A percentile compares a stretch with the other conserved stretches of the same genome.
These are phyloP conservation scores for Pyrocoelia pectoralis DNA, from an alignment of 2,888 invertebrate species.

Conservation along the genomic window DNA sequence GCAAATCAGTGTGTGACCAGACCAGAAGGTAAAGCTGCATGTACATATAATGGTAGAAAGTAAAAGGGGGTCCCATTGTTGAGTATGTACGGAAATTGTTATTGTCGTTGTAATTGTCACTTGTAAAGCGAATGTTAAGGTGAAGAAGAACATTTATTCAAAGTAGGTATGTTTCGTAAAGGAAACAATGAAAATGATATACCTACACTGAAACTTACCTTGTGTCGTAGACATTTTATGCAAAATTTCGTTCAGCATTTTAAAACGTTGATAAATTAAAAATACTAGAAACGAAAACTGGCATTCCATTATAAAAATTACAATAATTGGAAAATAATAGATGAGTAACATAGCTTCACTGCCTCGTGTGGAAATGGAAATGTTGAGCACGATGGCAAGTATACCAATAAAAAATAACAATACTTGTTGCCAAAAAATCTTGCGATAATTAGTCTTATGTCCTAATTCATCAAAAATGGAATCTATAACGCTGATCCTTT, in stretches of 20 bases:
- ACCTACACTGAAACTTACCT: not conserved
- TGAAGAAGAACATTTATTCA: no score
- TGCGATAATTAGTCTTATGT: slow-evolving; percentile 19
- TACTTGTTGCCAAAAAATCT: slow-evolving; percentile 25
- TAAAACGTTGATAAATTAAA: slow-evolving; percentile 26
- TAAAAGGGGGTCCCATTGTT: no score
- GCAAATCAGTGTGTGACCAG: no score
- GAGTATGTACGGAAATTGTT: no score
- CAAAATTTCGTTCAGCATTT: slow-evolving; percentile 22
- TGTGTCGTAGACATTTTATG: slow-evolving; percentile 14
- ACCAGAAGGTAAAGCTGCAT: no score
- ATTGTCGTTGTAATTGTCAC: no score
- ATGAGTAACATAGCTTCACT: slow-evolving; percentile 23
- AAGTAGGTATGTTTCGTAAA: no score
- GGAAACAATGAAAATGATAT: not conserved
- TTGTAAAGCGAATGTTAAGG: no score
- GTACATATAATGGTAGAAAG: no score
- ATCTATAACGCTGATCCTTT: slow-evolving; percentile 20
- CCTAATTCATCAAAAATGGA: slow-evolving; percentile 23
- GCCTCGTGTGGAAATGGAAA: slow-evolving; percentile 10
- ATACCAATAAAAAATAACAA: slow-evolving; percentile 19
- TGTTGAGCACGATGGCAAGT: slow-evolving; percentile 11
- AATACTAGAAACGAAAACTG: slow-evolving; percentile 27
- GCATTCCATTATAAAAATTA: slow-evolving; percentile 27
- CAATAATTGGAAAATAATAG: slow-evolving; percentile 27